Percentiles rank a stretch among this genome's conserved stretches.
These are phyloP conservation scores for Characodon lateralis DNA, from an alignment of 2,797 vertebrate species.

Conservation along the genomic window DNA sequence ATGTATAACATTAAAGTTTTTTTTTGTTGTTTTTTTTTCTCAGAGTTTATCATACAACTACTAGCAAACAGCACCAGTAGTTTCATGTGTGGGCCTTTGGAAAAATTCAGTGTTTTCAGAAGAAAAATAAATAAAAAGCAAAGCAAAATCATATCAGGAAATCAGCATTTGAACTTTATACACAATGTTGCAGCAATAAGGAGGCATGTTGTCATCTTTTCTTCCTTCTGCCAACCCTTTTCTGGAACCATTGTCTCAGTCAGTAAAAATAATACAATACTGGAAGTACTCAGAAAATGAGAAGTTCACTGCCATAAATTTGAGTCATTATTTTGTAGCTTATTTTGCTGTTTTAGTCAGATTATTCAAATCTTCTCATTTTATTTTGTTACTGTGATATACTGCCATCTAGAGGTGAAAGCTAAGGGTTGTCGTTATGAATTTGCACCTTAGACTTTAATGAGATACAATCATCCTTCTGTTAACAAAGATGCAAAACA, in stretches of 20 bases:
- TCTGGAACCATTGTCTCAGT: neutral
- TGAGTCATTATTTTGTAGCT: neutral
- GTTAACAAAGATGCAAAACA: too few species aligned
- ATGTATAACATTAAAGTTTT: neutral
- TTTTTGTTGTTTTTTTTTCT: neutral
- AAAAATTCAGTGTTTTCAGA: neutral
- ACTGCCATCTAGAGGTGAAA: constrained; percentile 51
- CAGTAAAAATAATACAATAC: neutral
- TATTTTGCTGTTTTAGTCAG: neutral
- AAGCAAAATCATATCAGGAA: constrained; percentile 1
- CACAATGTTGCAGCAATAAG: neutral
- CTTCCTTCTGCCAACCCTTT: neutral
- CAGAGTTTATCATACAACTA: neutral
- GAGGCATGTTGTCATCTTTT: neutral
- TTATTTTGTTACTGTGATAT: constrained; percentile 2
- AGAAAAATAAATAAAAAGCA: neutral
- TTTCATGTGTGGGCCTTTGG: neutral
- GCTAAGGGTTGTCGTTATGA: constrained; percentile 4
- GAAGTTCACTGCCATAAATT: neutral
- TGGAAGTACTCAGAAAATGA: neutral
- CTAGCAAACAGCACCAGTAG: neutral
- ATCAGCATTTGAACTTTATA: neutral
- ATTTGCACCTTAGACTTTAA: neutral
- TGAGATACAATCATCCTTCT: too few species aligned
- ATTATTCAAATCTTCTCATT: neutral